phyloP scores from a whole-genome alignment of 2,797 vertebrate species.

The Dipus sagitta region DNA sequence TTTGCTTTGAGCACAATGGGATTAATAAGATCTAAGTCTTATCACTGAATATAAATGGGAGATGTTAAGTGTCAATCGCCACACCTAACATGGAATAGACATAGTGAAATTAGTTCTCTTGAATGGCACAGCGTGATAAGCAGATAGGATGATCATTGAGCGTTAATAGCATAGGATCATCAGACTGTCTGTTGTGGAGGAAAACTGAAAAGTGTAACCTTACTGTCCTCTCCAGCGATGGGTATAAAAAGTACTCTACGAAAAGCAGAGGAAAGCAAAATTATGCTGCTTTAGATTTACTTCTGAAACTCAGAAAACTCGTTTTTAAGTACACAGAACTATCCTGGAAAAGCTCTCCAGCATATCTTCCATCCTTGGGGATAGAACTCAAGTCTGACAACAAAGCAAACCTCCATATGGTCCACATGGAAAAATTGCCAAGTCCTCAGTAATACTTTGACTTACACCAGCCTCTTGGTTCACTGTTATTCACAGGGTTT shows the following conservation, averaged over 20 bases:
- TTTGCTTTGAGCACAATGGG: background rate
- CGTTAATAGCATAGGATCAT: background rate
- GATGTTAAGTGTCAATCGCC: background rate
- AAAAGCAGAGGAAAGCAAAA: background rate
- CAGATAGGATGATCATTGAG: accelerated
- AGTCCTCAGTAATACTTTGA: background rate
- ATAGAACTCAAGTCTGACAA: background rate
- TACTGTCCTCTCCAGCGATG: background rate
- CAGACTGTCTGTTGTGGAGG: background rate
- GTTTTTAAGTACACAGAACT: background rate
- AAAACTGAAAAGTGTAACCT: background rate
- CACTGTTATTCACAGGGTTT: background rate
- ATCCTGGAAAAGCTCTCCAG: background rate
- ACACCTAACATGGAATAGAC: background rate
- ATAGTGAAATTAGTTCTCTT: background rate
- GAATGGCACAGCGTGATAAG: background rate
- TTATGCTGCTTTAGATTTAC: slow-evolving; percentile 13
- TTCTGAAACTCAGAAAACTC: slow-evolving; percentile 4
- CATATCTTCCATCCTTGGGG: background rate
- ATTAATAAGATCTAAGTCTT: background rate
- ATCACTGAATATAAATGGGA: background rate
- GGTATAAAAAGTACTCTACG: background rate
- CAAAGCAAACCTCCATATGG: background rate
- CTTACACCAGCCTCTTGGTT: background rate
- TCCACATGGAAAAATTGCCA: background rate